Base-by-base conservation (phyloP, 2,113 vertebrate species). In the Solea solea region DNA sequence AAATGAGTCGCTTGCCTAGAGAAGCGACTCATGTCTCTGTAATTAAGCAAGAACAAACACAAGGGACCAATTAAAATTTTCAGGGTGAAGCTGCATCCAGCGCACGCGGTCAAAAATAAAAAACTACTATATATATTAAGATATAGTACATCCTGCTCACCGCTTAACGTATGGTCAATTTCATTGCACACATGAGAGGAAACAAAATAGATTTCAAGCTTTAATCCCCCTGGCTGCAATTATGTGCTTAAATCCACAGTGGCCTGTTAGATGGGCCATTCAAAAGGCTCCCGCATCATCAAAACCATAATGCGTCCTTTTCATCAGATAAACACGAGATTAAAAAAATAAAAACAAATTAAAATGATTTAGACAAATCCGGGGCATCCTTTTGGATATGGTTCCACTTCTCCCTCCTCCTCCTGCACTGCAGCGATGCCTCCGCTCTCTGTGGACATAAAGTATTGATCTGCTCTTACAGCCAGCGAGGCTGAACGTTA, bases 381-480 rank as follows among this genome's bases (percentile, higher is more conserved):
- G 57, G 54, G 45, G 70, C 11, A 40, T 53, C 21, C 12, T 52
- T 44, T 41, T 1, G 15, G 8, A 51, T 50, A 49, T n/a, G 7
- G 4, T 49, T 21, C n/a, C 13, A 14, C 56, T 4, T n/a, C 40
- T 49, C 41, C 51, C 3, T 61, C 34, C 13, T 5, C 42, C 61
- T 27, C 48, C 7, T 41, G 52, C 28, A 76, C 54, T 52, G 55
- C 51, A 7, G 53, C 63, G 21, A 65, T 52, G 57, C 49, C 63
- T 51, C 60, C 72, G 14, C 65, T 68, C 15, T 21, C 34, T 44
- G 54, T 68, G 52, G 16, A 25, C 48, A 58, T 52, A 39, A 66
- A 64, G 42, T 50, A 59, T 59, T 66, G 44, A 80, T 61, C 46
- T 64, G 15, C 14, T 66, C 58, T 34, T 53, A 13, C 50, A 57